Evolutionary conservation across 2,888 invertebrate genomes (phyloP).

Genomic region (Drosophila mimetica): DNA sequence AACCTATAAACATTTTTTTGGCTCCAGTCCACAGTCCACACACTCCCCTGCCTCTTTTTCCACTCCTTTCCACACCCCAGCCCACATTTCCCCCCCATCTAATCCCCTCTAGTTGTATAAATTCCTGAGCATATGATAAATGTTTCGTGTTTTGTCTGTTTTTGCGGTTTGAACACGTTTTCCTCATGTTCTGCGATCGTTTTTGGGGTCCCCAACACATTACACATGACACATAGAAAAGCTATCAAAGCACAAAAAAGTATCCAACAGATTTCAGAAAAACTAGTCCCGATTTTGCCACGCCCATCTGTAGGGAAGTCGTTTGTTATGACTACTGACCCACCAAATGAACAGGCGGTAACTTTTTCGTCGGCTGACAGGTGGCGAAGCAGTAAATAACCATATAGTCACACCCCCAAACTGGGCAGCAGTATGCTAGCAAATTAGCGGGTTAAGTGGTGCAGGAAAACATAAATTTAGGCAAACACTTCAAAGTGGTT

Average conservation of each 20-base stretch:
- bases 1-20: conserved; percentile 40
- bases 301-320: conserved; percentile 66
- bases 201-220: conserved; percentile 20
- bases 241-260: conserved; percentile 16
- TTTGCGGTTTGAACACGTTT: conserved; percentile 58
- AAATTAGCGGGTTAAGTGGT: conserved; percentile 61
- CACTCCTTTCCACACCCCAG: conserved; percentile 1
- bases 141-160: conserved; percentile 63
- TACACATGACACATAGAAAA: conserved; percentile 16
- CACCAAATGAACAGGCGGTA: conserved; percentile 17
- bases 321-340: conserved; percentile 52
- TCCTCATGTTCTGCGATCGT: conserved; percentile 62
- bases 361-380: conserved; percentile 53
- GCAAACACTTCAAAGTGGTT: neutral
- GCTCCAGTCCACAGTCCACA: conserved; percentile 5
- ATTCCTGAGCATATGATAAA: conserved; percentile 66
- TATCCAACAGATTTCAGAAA: conserved; percentile 13
- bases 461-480: conserved; percentile 22
- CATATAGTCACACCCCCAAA: conserved; percentile 23
- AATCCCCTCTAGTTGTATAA: conserved; percentile 7
- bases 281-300: conserved; percentile 49
- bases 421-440: conserved; percentile 44
- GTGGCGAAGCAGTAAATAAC: conserved; percentile 65
- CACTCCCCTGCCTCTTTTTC: neutral
- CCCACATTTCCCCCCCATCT: neutral